Conservation (phyloP, 2,888 invertebrate genomes). For the Pristionchus maxplancki region DNA sequence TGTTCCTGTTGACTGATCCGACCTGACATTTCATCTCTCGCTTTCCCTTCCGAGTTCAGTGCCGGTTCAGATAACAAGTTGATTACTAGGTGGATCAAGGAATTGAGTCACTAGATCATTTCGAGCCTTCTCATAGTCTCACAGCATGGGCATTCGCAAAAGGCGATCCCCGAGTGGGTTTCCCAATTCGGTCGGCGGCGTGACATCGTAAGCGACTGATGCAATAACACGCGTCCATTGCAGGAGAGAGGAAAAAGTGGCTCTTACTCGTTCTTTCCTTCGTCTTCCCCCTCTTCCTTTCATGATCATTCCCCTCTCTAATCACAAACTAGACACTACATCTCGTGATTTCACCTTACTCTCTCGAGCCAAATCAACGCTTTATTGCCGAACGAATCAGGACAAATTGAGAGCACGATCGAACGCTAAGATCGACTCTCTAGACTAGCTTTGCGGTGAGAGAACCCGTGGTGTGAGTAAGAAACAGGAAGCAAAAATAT, state of each 20-base stretch:
- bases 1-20: conserved; percentile 41
- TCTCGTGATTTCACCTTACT: not conserved
- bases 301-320: conserved; percentile 30
- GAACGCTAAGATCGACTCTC: not conserved
- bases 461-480: not conserved
- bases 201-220: not conserved
- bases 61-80: conserved; percentile 12
- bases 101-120: too few relatives aligned
- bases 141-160: too few relatives aligned
- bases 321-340: conserved; percentile 29
- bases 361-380: not conserved
- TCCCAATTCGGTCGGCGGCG: not conserved
- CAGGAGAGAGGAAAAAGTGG: conserved; percentile 30
- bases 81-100: not conserved
- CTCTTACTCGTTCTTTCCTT: conserved; percentile 36
- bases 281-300: not conserved
- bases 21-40: not conserved
- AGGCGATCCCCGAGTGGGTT: not conserved
- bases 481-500: not conserved
- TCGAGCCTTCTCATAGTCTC: too few relatives aligned
- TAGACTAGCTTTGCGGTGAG: conserved; percentile 17
- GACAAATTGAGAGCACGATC: not conserved
- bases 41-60: conserved; percentile 1
- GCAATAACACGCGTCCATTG: conserved; percentile 4
- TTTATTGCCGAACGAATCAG: conserved; percentile 8